Base-by-base conservation (phyloP, 2,113 vertebrate genomes). In the Malurus cyaneus region DNA sequence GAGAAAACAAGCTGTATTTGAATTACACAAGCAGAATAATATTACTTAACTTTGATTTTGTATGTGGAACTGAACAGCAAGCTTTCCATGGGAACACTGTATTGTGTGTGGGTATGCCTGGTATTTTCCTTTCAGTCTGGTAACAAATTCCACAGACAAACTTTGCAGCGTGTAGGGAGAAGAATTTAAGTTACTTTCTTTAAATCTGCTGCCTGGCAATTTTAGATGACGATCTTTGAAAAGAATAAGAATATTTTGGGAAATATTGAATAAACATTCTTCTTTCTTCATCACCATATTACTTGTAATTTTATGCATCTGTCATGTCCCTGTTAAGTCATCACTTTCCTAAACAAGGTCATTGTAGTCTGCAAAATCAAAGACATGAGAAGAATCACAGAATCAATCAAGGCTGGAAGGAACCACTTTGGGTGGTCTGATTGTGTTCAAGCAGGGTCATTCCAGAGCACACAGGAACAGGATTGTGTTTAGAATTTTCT, bases 361-460 rank as follows among this genome's bases (percentile, higher is more conserved):
- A 2, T 44, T 77, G 34, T 66, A 62, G 42, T 78, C 67, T 88
- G n/a, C n/a, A 93, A 86, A 93, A 86, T 81, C 62, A 81, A 92
- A 88, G 65, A 57, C 21, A 53, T 12, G 21, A 73, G 66, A 80
- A 86, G 34, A 78, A 78, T 73, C 42, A 82, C 31, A 54, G 25
- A 49, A 26, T 42, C 18, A 25, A 18, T 72, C n/a, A 47, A 32
- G 20, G 6, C 4, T 41, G 21, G 32, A 53, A 88, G 15, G 23
- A 32, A 29, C 8, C 36, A 39, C 44, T 80, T 44, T 39, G 28
- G 6, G 25, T 61, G 17, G 61, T 34, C 41, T 69, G 17, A 8
- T 54, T 25, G 11, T 69, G 5, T 47, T 61, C 54, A 34, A 42
- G 29, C 9, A 23, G 41, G 6, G 12, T 26, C 70, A 34, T 56